These are phyloP conservation scores for Macroramphosus scolopax DNA, from an alignment of 2,797 vertebrate species.

Conservation along the genomic window DNA sequence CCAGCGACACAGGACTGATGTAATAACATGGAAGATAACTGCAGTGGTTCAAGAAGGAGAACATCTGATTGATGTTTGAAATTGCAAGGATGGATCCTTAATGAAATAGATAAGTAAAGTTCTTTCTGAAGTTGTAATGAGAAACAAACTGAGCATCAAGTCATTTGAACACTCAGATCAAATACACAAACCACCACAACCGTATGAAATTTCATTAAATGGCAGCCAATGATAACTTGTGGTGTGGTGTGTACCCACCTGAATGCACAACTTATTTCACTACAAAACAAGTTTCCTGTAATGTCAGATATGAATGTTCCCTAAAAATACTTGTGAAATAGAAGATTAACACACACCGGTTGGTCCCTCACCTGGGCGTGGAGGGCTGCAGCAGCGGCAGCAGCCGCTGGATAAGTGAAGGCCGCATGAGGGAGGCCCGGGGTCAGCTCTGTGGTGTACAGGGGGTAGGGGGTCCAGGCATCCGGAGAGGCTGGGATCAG, in stretches of 20 bases:
- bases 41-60: too few species aligned
- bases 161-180: too few species aligned
- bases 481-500: constrained; percentile 96
- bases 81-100: background rate
- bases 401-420: constrained; percentile 92
- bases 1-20: too few species aligned
- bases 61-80: too few species aligned
- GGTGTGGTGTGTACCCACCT: too few species aligned
- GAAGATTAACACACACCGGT: constrained; percentile 65
- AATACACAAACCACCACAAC: too few species aligned
- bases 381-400: constrained; percentile 89
- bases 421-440: constrained; percentile 94
- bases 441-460: constrained; percentile 95
- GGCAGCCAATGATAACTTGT: too few species aligned
- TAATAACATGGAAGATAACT: too few species aligned
- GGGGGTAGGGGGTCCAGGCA: constrained; percentile 94
- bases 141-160: too few species aligned
- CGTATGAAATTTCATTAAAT: too few species aligned
- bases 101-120: background rate
- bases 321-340: background rate
- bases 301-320: background rate
- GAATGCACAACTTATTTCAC: too few species aligned
- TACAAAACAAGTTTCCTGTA: background rate
- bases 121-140: too few species aligned
- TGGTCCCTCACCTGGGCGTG: constrained; percentile 92